Percentiles rank a stretch among this genome's conserved stretches.
Evolutionary conservation across 2,888 invertebrate genomes (phyloP).

Genomic region (Torymus aiolomorphi): DNA sequence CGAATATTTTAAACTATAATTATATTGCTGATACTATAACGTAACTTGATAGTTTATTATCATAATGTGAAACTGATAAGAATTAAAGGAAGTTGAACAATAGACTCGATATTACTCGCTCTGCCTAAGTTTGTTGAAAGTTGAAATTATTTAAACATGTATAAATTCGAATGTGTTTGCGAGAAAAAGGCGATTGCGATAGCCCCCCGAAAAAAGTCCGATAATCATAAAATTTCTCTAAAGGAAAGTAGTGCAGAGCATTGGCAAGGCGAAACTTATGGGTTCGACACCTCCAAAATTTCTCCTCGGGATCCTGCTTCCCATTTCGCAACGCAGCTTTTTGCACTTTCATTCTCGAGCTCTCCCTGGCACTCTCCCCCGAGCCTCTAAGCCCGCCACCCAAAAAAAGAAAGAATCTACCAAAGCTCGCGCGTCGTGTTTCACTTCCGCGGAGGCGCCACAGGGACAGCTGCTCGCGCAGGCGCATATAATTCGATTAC

Average conservation of each 20-base stretch:
- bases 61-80: slow-evolving; percentile 33
- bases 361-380: not conserved
- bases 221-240: no score
- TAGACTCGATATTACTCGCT: not conserved
- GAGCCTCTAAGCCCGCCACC: no score
- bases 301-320: no score
- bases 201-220: not conserved
- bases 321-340: not conserved
- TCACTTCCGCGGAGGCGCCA: slow-evolving; percentile 2
- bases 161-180: no score
- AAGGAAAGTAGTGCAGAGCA: not conserved
- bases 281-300: not conserved
- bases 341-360: not conserved
- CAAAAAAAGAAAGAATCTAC: no score
- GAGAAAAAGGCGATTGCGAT: not conserved
- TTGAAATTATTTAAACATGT: no score
- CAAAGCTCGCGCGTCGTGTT: not conserved
- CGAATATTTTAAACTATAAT: slow-evolving; percentile 8
- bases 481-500: slow-evolving; percentile 39
- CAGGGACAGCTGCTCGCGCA: not conserved
- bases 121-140: no score
- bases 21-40: slow-evolving; percentile 22
- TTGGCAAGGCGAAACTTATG: not conserved
- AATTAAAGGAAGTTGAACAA: slow-evolving; percentile 38
- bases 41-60: slow-evolving; percentile 17